A percentile compares a stretch with the other conserved stretches of the same genome.
phyloP scores from a whole-genome alignment of 2,888 invertebrate species.

The Eilema caniola region DNA sequence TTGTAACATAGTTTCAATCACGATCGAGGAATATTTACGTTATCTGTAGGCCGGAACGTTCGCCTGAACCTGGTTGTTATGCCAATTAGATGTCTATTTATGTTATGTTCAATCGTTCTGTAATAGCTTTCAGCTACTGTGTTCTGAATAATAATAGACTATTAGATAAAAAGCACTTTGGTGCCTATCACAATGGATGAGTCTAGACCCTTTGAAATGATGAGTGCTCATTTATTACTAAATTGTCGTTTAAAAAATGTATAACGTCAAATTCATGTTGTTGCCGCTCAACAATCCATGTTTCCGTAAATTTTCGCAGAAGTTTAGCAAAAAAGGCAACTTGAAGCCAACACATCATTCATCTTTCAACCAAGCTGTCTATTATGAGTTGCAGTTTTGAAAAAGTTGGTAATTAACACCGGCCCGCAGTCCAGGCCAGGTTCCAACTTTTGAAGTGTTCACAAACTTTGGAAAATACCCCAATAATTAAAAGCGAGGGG shows the following conservation, averaged over 20 bases:
- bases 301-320: conserved; percentile 57
- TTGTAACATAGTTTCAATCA: conserved; percentile 40
- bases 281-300: conserved; percentile 57
- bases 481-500: conserved; percentile 78
- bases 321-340: conserved; percentile 58
- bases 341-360: conserved; percentile 81
- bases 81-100: conserved; percentile 39
- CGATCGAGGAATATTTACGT: conserved; percentile 32
- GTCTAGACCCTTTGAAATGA: conserved; percentile 31
- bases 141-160: conserved; percentile 29
- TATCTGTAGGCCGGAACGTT: conserved; percentile 22
- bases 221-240: conserved; percentile 40
- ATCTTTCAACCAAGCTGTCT: conserved; percentile 82
- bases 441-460: conserved; percentile 80
- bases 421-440: conserved; percentile 72
- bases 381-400: conserved; percentile 86
- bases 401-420: conserved; percentile 86
- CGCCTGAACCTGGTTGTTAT: conserved; percentile 21
- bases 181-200: conserved; percentile 30
- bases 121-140: conserved; percentile 35
- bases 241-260: conserved; percentile 41
- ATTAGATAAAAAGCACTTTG: conserved; percentile 34
- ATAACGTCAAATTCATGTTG: conserved; percentile 64
- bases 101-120: conserved; percentile 27
- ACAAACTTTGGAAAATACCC: conserved; percentile 78